phyloP scores from a whole-genome alignment of 2,888 invertebrate species.

The Clepsis dumicolana region DNA sequence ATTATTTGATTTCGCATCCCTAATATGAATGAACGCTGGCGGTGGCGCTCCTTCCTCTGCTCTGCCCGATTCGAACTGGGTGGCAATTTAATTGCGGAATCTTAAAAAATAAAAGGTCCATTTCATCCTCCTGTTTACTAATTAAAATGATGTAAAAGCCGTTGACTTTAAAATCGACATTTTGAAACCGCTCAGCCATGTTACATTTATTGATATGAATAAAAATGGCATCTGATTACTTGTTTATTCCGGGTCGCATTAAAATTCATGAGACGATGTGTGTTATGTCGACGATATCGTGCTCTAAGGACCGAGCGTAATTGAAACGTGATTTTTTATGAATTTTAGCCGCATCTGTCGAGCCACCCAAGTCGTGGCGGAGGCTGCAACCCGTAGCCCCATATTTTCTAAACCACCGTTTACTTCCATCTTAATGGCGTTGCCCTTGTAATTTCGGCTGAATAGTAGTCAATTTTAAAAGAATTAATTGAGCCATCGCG shows the following conservation, averaged over 20 bases:
- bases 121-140: constrained; percentile 20
- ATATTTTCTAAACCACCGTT: constrained; percentile 43
- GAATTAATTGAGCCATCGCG: constrained; percentile 55
- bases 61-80: constrained; percentile 49
- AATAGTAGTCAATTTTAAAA: constrained; percentile 54
- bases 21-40: constrained; percentile 11
- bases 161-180: neutral
- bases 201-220: constrained; percentile 39
- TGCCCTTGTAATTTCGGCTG: constrained; percentile 59
- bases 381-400: constrained; percentile 13
- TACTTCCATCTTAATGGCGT: constrained; percentile 49
- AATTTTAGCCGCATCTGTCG: constrained; percentile 66
- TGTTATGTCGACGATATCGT: constrained; percentile 61
- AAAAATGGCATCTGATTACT: constrained; percentile 41
- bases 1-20: constrained; percentile 46
- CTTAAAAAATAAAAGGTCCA: constrained; percentile 14
- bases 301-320: constrained; percentile 67
- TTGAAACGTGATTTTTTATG: constrained; percentile 70
- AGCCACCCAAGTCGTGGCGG: constrained; percentile 65
- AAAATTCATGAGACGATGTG: constrained; percentile 69
- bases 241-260: constrained; percentile 54
- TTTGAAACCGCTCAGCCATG: constrained; percentile 5
- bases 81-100: constrained; percentile 30
- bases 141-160: constrained; percentile 28
- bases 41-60: constrained; percentile 46